Evolutionary conservation across 2,888 invertebrate genomes (phyloP).

Genomic region (Troides helena): DNA sequence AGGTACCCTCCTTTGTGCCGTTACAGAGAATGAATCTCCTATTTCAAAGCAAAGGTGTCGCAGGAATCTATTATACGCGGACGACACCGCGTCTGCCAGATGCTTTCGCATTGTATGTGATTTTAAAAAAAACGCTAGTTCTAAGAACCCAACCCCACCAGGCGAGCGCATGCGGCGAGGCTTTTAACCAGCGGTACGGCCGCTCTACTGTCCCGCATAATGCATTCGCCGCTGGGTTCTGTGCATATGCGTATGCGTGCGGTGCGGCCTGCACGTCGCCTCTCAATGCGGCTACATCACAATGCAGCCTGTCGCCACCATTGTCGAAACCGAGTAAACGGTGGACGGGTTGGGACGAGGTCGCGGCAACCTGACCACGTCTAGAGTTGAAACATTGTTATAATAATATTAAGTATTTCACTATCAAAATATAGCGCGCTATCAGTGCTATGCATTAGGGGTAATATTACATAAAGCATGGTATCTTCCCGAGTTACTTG

Average conservation of each 20-base stretch:
- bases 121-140: conserved; percentile 35
- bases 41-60: conserved; percentile 29
- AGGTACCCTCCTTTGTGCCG: conserved; percentile 22
- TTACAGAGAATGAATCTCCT: conserved; percentile 19
- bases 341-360: no score
- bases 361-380: no score
- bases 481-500: no score
- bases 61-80: conserved; percentile 50
- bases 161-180: conserved; percentile 51
- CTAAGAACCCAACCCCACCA: conserved; percentile 34
- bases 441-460: no score
- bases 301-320: background rate
- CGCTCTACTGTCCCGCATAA: no score
- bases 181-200: no score
- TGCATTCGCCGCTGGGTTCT: no score
- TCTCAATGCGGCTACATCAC: background rate
- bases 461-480: no score
- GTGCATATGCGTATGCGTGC: background rate
- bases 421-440: no score
- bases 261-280: background rate
- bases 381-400: no score
- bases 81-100: conserved; percentile 73
- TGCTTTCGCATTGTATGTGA: conserved; percentile 54
- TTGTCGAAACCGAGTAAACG: background rate
- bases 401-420: no score